A percentile compares a stretch with the other conserved stretches of the same genome.
These are phyloP conservation scores for Lepidostoma basale DNA, from an alignment of 1,140 invertebrate genomes.

Conservation along the genomic window DNA sequence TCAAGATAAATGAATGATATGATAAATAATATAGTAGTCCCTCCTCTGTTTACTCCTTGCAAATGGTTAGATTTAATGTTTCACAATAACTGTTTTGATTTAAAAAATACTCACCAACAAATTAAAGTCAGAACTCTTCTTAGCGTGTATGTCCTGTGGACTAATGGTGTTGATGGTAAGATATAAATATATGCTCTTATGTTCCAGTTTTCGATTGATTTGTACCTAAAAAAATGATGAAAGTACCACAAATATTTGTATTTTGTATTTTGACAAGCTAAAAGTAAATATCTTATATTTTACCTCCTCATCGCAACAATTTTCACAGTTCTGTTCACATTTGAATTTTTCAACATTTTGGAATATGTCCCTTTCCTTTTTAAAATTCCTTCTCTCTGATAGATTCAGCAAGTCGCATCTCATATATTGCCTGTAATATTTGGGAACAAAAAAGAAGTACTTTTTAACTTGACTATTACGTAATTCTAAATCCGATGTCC, in stretches of 20 bases:
- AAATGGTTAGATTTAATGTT: not conserved
- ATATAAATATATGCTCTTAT: conserved; percentile 3
- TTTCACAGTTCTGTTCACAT: conserved; percentile 3
- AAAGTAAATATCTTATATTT: not conserved
- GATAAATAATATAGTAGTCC: not conserved
- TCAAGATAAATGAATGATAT: not conserved
- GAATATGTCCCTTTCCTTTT: not conserved
- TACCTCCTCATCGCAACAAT: not conserved
- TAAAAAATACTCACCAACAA: conserved; percentile 4
- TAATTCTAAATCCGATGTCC: not conserved
- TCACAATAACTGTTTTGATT: not conserved
- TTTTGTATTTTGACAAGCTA: not conserved
- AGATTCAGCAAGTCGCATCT: conserved; percentile 19
- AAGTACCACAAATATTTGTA: not conserved
- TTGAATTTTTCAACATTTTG: not conserved
- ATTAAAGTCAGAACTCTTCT: not conserved
- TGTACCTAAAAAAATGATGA: not conserved
- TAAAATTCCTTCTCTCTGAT: conserved; percentile 10
- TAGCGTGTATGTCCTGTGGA: not conserved
- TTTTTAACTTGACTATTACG: not conserved
- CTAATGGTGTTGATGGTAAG: conserved; percentile 1
- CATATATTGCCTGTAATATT: not conserved
- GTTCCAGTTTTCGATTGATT: conserved; percentile 8
- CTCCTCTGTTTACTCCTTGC: not conserved
- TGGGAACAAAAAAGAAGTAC: not conserved